Conservation (phyloP, 2,113 vertebrate species). For the Scopus umbretta region DNA sequence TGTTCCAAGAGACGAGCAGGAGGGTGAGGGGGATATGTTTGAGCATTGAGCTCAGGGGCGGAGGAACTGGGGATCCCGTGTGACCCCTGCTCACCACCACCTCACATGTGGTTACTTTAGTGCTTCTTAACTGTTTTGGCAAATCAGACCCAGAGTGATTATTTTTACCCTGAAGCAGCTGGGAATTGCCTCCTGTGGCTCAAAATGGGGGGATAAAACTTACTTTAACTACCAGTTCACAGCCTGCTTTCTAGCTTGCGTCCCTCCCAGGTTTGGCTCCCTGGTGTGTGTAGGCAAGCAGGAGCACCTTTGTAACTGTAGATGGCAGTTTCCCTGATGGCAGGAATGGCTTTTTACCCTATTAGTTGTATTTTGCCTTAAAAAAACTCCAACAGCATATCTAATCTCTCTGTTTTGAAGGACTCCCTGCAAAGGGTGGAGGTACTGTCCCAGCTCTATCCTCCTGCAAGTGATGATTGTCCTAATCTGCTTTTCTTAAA, state of each 20-base stretch:
- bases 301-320: not conserved
- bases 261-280: not conserved
- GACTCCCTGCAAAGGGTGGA: not conserved
- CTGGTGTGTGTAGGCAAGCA: fast-evolving
- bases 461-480: not conserved
- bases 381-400: not conserved
- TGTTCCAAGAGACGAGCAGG: not conserved
- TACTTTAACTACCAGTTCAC: not conserved
- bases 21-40: not conserved
- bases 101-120: fast-evolving
- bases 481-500: not conserved
- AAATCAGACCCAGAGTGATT: not conserved
- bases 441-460: not conserved
- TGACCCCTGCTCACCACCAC: not conserved
- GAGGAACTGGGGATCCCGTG: not conserved
- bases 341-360: not conserved
- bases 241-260: not conserved
- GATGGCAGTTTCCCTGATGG: not conserved
- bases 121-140: not conserved
- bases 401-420: not conserved
- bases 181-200: not conserved
- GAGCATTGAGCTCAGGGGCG: not conserved
- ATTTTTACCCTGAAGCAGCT: not conserved
- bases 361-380: not conserved
- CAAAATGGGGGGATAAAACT: not conserved